phyloP scores from a whole-genome alignment of 1,140 invertebrate species.

The Drosophila micromelanica region DNA sequence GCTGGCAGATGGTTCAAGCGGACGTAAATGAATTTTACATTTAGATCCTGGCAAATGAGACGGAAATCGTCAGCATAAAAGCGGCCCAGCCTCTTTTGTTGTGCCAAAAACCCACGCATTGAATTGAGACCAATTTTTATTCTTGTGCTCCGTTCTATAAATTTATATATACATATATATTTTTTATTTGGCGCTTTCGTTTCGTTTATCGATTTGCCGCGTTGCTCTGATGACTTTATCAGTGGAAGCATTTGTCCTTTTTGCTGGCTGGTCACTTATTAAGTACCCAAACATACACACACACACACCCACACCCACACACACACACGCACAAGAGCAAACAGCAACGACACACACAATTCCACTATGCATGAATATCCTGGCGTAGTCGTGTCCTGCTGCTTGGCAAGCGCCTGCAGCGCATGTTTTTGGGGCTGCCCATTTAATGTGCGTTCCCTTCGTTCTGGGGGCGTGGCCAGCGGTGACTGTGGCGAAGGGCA shows the following conservation, averaged over 20 bases:
- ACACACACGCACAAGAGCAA: no score
- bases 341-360: no score
- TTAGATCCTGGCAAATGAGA: constrained; percentile 50
- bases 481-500: constrained; percentile 41
- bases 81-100: not conserved
- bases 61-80: constrained; percentile 47
- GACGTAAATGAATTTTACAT: constrained; percentile 60
- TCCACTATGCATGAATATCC: no score
- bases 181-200: constrained; percentile 37
- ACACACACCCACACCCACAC: no score
- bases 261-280: constrained; percentile 54
- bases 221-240: constrained; percentile 66
- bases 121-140: not conserved
- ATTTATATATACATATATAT: constrained; percentile 17
- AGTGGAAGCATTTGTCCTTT: constrained; percentile 45
- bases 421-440: constrained; percentile 62
- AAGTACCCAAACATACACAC: constrained; percentile 12
- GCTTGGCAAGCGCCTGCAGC: constrained; percentile 55
- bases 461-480: not conserved
- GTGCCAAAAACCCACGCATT: not conserved
- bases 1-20: constrained; percentile 17
- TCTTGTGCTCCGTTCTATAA: not conserved
- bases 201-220: constrained; percentile 63
- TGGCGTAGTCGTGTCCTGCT: constrained; percentile 2
- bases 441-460: constrained; percentile 56